Evolutionary conservation across 2,888 invertebrate species (phyloP).

Genomic region (Litoditis marina): DNA sequence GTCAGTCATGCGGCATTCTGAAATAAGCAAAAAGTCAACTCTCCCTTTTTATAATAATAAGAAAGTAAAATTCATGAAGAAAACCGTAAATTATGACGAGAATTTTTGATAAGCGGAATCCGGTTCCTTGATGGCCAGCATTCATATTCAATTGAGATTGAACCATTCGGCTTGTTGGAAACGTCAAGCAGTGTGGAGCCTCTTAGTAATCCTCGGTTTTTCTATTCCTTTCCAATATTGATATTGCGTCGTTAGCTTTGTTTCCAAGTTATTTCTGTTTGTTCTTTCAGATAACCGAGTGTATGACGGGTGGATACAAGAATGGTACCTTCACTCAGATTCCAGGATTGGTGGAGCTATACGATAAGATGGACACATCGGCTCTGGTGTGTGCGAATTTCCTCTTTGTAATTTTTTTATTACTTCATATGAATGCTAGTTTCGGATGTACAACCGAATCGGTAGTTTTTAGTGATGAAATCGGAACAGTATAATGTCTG

Average conservation of each 20-base stretch:
- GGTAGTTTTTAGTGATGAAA: too few relatives aligned
- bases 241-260: not conserved
- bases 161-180: too few relatives aligned
- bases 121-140: too few relatives aligned
- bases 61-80: too few relatives aligned
- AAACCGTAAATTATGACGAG: too few relatives aligned
- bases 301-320: constrained; percentile 30
- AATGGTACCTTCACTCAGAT: constrained; percentile 42
- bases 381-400: constrained; percentile 17
- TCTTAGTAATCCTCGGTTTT: not conserved
- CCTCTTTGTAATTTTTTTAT: not conserved
- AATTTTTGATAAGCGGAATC: too few relatives aligned
- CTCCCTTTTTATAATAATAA: too few relatives aligned
- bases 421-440: not conserved
- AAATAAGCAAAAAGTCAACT: too few relatives aligned
- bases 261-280: not conserved
- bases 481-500: too few relatives aligned
- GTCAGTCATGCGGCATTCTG: constrained; percentile 16
- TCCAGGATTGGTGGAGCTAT: constrained; percentile 25
- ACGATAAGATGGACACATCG: constrained; percentile 22
- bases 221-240: not conserved
- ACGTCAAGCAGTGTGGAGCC: too few relatives aligned
- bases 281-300: constrained; percentile 36
- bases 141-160: too few relatives aligned
- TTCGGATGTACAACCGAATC: not conserved